Conservation (phyloP, 1,140 invertebrate genomes). For the Eumaeus atala region DNA sequence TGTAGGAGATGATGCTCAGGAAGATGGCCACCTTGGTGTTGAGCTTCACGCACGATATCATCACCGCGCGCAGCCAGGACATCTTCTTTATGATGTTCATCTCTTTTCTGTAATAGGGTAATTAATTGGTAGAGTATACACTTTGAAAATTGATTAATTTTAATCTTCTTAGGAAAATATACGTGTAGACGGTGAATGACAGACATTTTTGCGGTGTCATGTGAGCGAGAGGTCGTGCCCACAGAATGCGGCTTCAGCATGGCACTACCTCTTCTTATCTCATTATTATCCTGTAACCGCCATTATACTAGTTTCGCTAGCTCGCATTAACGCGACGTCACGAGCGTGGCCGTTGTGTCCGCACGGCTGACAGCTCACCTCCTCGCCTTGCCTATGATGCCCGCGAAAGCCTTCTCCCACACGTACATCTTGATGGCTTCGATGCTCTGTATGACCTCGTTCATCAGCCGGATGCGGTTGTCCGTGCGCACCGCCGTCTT, state of each 20-base stretch:
- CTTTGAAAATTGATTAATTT: no score
- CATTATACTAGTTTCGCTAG: no score
- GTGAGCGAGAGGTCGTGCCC: no score
- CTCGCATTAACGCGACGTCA: no score
- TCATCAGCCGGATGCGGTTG: slow-evolving; percentile 86
- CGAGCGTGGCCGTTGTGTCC: no score
- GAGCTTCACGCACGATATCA: slow-evolving; percentile 79
- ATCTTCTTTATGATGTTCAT: slow-evolving; percentile 80
- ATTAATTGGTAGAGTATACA: no score
- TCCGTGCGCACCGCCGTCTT: slow-evolving; percentile 80
- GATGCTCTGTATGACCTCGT: slow-evolving; percentile 87
- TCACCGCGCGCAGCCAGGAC: slow-evolving; percentile 80
- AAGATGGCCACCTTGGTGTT: slow-evolving; percentile 87
- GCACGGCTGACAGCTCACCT: slow-evolving; percentile 52
- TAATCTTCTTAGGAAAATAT: no score
- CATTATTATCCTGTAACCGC: no score
- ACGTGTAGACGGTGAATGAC: no score
- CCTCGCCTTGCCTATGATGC: slow-evolving; percentile 75
- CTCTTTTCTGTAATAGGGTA: slow-evolving; percentile 75
- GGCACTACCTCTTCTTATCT: no score
- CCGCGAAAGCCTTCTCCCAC: slow-evolving; percentile 89
- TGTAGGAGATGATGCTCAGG: slow-evolving; percentile 84
- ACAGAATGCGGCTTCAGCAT: no score
- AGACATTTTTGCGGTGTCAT: no score
- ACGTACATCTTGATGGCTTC: slow-evolving; percentile 93